phyloP scores from a whole-genome alignment of 2,888 invertebrate species.

The Caenorhabditis parvicauda region DNA sequence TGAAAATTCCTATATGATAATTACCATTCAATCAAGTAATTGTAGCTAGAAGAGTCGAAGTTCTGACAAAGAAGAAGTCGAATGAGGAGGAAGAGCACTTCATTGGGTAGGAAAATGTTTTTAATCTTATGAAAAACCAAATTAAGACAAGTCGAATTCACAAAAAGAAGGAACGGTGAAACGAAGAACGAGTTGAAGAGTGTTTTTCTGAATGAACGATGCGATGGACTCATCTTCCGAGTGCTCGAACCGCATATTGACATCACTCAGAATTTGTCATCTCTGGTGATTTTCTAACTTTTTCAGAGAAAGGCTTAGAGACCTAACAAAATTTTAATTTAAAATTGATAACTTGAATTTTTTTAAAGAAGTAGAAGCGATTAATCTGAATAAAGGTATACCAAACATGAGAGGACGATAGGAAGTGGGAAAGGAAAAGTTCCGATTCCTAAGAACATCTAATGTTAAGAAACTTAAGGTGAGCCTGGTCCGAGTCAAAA shows the following conservation, averaged over 20 bases:
- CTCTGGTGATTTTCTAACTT: slow-evolving; percentile 19
- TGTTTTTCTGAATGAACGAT: slow-evolving; percentile 39
- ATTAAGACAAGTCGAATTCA: slow-evolving; percentile 26
- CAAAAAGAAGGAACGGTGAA: slow-evolving; percentile 20
- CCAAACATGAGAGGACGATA: no score
- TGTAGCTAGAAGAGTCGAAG: slow-evolving; percentile 22
- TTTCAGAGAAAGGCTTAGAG: no score
- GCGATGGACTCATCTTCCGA: slow-evolving; percentile 15
- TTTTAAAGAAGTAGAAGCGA: no score
- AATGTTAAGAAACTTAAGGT: no score
- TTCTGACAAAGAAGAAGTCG: no score
- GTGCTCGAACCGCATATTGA: slow-evolving; percentile 23
- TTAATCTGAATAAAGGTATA: no score
- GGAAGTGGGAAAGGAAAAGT: no score
- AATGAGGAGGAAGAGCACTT: slow-evolving; percentile 12
- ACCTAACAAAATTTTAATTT: no score
- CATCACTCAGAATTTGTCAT: slow-evolving; percentile 18
- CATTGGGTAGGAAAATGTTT: slow-evolving; percentile 16
- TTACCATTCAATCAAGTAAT: no score
- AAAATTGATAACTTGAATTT: no score
- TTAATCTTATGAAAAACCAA: neutral
- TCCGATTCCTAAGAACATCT: no score
- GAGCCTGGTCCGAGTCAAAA: slow-evolving; percentile 34
- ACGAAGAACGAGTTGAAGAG: slow-evolving; percentile 41
- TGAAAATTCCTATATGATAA: no score